Conservation (phyloP, 2,888 invertebrate genomes). For the Gymnoscelis rufifasciata region DNA sequence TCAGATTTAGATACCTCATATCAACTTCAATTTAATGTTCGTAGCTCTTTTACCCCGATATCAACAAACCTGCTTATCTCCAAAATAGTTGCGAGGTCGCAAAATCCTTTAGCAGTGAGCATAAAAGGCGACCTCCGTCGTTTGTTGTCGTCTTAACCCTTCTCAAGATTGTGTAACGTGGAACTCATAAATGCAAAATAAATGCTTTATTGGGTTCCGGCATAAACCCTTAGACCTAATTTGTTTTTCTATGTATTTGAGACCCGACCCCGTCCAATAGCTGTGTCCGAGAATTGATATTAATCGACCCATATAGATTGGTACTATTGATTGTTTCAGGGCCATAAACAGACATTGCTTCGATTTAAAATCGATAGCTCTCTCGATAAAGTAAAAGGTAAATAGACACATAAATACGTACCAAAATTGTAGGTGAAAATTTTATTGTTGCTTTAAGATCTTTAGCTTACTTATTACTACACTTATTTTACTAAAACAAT, state of each 20-base stretch:
- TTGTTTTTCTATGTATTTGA: slow-evolving; percentile 9
- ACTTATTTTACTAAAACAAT: too few species aligned
- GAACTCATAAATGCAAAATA: slow-evolving; percentile 44
- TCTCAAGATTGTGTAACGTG: slow-evolving; percentile 47
- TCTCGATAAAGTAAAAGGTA: neutral
- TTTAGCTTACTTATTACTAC: too few species aligned
- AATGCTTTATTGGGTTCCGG: slow-evolving; percentile 27
- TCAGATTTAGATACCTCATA: too few species aligned
- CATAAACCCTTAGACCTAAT: slow-evolving; percentile 16
- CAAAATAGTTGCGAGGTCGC: slow-evolving; percentile 36
- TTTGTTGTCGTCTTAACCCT: slow-evolving; percentile 54
- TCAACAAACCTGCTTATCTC: slow-evolving; percentile 23
- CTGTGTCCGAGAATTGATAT: neutral
- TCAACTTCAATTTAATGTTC: slow-evolving; percentile 6
- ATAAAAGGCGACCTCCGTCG: slow-evolving; percentile 52
- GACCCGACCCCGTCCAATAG: neutral
- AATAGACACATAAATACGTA: neutral
- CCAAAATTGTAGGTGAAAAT: too few species aligned
- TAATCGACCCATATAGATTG: neutral
- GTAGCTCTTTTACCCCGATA: slow-evolving; percentile 14
- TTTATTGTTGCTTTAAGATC: too few species aligned
- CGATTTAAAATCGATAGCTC: neutral
- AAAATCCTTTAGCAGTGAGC: slow-evolving; percentile 42
- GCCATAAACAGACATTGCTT: neutral
- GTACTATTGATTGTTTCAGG: neutral